phyloP scores from a whole-genome alignment of 2,797 vertebrate genomes.

The Astyanax mexicanus region DNA sequence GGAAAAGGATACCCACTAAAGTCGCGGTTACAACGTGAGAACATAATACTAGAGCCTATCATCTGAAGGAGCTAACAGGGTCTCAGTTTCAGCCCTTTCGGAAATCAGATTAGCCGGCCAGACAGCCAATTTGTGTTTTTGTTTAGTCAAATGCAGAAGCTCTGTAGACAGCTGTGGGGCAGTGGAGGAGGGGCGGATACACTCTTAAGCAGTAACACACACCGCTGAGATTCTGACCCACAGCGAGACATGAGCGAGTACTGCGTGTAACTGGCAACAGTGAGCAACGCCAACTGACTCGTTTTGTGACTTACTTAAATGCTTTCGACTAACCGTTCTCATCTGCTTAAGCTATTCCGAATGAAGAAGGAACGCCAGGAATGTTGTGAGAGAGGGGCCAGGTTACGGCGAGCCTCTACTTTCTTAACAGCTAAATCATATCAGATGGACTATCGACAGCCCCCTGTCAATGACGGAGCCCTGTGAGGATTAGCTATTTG shows the following conservation, averaged over 20 bases:
- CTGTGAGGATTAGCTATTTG: slow-evolving; percentile 89
- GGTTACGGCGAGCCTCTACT: slow-evolving; percentile 80
- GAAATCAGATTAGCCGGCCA: slow-evolving; percentile 83
- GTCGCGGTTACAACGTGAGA: slow-evolving; percentile 79
- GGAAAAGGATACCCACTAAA: slow-evolving; percentile 78
- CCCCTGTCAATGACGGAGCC: slow-evolving; percentile 88
- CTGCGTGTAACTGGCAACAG: not conserved
- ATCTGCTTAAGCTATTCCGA: slow-evolving; percentile 68
- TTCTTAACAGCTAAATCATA: slow-evolving; percentile 84
- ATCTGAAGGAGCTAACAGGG: slow-evolving; percentile 80
- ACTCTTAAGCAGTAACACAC: slow-evolving; percentile 24
- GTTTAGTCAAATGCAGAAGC: slow-evolving; percentile 80
- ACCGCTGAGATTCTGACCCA: slow-evolving; percentile 28
- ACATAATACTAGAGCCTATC: slow-evolving; percentile 82
- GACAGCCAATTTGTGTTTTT: slow-evolving; percentile 85
- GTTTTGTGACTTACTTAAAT: slow-evolving; percentile 23
- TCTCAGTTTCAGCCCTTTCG: slow-evolving; percentile 81
- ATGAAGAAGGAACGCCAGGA: slow-evolving; percentile 57
- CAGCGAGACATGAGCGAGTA: slow-evolving; percentile 21
- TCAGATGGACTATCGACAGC: slow-evolving; percentile 91
- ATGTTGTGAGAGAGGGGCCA: slow-evolving; percentile 63
- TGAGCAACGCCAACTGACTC: not conserved
- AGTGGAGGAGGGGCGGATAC: slow-evolving; percentile 33
- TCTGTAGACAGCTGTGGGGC: slow-evolving; percentile 70
- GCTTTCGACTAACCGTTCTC: slow-evolving; percentile 19